Evolutionary conservation across 2,888 invertebrate species (phyloP).

Genomic region (Caenorhabditis panamensis): DNA sequence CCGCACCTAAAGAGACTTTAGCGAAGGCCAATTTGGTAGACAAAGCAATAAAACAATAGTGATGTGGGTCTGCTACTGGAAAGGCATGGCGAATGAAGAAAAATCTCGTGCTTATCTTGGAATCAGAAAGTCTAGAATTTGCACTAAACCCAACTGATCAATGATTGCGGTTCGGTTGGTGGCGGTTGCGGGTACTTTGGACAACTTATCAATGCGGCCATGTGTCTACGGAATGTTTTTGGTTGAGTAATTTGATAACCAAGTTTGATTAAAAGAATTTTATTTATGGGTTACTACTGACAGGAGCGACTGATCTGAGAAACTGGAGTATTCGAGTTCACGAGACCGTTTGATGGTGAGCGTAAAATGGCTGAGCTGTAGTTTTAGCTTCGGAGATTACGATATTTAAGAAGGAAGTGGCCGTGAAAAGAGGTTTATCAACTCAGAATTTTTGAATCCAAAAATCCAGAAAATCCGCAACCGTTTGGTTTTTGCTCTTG

Average conservation of each 20-base stretch:
- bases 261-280: background rate
- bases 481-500: conserved; percentile 26
- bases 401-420: conserved; percentile 9
- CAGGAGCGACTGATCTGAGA: background rate
- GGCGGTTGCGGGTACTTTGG: conserved; percentile 14
- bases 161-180: conserved; percentile 41
- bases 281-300: background rate
- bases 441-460: background rate
- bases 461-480: too few species aligned
- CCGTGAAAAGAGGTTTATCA: conserved; percentile 12
- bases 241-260: background rate
- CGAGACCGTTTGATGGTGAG: background rate
- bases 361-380: background rate
- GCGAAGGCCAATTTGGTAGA: conserved; percentile 6
- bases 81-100: too few species aligned
- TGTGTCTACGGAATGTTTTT: conserved; percentile 19
- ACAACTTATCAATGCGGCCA: conserved; percentile 23
- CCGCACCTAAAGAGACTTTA: background rate
- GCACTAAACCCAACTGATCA: conserved; percentile 32
- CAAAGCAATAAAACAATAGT: background rate
- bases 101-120: conserved; percentile 31
- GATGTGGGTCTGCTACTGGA: conserved; percentile 19
- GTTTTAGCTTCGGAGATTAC: background rate
- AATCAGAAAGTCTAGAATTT: background rate
- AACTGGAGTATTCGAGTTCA: too few species aligned